These are phyloP conservation scores for Podiceps cristatus DNA, from an alignment of 2,113 vertebrate species.

Conservation along the genomic window DNA sequence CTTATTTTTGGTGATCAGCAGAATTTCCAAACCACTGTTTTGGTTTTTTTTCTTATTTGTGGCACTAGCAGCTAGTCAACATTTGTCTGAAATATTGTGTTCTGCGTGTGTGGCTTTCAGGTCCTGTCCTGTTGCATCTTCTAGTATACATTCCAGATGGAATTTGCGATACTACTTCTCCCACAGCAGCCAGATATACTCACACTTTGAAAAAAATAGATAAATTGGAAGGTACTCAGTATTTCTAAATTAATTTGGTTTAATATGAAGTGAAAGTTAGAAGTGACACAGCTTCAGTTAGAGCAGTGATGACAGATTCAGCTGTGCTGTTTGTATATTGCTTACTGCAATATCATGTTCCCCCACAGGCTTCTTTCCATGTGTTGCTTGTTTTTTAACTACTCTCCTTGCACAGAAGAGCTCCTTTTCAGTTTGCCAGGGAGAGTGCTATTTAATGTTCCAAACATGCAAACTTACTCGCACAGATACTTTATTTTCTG, in stretches of 20 bases:
- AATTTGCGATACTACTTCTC: not conserved
- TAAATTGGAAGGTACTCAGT: not conserved
- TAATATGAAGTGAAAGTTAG: conserved; percentile 31
- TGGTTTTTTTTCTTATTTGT: not conserved
- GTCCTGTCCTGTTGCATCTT: not conserved
- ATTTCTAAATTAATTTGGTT: conserved; percentile 35
- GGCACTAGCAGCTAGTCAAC: not conserved
- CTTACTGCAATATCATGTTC: not conserved
- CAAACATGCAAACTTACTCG: not conserved
- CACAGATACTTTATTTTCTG: not conserved
- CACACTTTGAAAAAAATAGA: not conserved
- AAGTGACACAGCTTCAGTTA: conserved; percentile 25
- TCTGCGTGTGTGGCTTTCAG: not conserved
- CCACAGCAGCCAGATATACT: not conserved
- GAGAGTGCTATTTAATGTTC: not conserved
- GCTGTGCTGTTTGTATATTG: conserved; percentile 36
- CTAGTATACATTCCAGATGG: not conserved
- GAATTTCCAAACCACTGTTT: not conserved
- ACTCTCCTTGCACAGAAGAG: not conserved
- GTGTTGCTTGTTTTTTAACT: not conserved
- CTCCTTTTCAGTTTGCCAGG: not conserved
- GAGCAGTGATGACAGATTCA: not conserved
- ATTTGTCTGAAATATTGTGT: not conserved
- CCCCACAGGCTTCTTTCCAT: not conserved
- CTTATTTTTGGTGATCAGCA: not conserved